Evolutionary conservation across 2,113 vertebrate genomes (phyloP), one percentile per base, ranked within the genome.

Genomic region (Scopus umbretta): DNA sequence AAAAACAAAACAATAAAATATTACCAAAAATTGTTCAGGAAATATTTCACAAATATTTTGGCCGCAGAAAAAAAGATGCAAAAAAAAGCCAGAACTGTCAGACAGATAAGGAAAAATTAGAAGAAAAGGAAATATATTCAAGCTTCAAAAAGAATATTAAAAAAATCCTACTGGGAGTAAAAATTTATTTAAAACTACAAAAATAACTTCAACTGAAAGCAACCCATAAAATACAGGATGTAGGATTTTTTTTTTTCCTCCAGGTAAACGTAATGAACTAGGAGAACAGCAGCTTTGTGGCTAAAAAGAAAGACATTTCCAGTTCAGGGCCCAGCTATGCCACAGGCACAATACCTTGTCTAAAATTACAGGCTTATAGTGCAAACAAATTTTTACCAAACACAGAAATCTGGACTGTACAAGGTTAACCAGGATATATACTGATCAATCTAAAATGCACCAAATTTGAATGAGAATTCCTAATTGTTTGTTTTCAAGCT

Each of bases 81-180:
- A 30, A 53, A 30, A 53, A 63, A 78, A 59, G 20, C 43, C 59
- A 81, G 42, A 84, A 27, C 50, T 67, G 34, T 73, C 67, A 96
- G 58, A 85, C 12, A 7, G 18, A n/a, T 23, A 53, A 83, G 13
- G 17, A 72, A 94, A 90, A 90, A 34, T 59, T 66, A 62, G 15
- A 67, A 40, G 18, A 91, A 45, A 88, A 45, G 8, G 78, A 92
- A 43, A 38, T 30, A 63, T 30, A 96, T 63, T 66, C 74, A 85
- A 79, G n/a, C 76, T 95, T 93, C 79, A 70, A 93, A 81, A 88
- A 74, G 86, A 96, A 80, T 75, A 63, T 67, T 71, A 47, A 61
- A 88, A 86, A 79, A 83, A 42, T 26, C 25, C 62, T 58, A 80
- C 40, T 36, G 76, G 78, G 80, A 88, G 20, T 17, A 83, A 58